phyloP scores from a whole-genome alignment of 2,113 vertebrate genomes.

The Leptocoma aspasia region DNA sequence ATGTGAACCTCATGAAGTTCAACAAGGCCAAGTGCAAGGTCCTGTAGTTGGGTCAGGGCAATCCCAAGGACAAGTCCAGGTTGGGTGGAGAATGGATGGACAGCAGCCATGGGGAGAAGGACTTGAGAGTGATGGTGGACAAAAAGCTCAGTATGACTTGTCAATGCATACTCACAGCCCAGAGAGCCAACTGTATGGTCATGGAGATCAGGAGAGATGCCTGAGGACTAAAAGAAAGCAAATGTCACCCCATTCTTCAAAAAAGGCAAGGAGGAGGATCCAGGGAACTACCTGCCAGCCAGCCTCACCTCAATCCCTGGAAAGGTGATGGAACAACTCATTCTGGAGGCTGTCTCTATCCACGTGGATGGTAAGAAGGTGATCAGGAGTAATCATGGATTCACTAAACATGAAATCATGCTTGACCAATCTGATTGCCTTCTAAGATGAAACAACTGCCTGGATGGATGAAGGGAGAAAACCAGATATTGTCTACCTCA shows the following conservation, averaged over 20 bases:
- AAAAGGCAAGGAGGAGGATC: not conserved
- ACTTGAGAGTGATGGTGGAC: not conserved
- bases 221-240: not conserved
- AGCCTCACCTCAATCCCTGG: not conserved
- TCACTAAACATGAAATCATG: not conserved
- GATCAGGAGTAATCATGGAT: not conserved
- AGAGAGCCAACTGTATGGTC: not conserved
- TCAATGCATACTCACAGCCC: not conserved
- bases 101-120: not conserved
- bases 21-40: not conserved
- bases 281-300: not conserved
- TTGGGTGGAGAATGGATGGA: not conserved
- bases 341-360: not conserved
- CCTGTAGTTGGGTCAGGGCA: not conserved
- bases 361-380: not conserved
- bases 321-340: not conserved
- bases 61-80: not conserved
- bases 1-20: not conserved
- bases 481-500: not conserved
- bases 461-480: not conserved
- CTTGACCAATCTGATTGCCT: not conserved
- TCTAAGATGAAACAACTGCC: not conserved
- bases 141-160: not conserved
- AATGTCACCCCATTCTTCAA: not conserved
- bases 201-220: not conserved